Evolutionary conservation across 1,140 invertebrate genomes (phyloP).

Genomic region (Drosophila ercepeae): DNA sequence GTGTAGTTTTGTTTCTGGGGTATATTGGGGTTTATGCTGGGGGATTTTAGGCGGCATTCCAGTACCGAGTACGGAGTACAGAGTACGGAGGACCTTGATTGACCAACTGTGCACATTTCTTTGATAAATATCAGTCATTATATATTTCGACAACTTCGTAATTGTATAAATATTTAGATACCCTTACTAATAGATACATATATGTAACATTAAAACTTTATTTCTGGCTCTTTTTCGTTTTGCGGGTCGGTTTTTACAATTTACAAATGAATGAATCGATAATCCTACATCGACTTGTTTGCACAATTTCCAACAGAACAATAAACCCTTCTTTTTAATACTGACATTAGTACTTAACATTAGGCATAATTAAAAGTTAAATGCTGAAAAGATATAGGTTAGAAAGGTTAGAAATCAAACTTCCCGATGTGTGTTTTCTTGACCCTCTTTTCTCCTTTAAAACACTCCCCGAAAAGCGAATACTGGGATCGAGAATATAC

Average conservation of each 20-base stretch:
- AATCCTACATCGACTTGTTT: conserved; percentile 40
- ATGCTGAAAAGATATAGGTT: conserved; percentile 70
- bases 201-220: conserved; percentile 72
- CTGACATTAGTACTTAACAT: conserved; percentile 68
- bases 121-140: conserved; percentile 69
- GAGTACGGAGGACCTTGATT: conserved; percentile 23
- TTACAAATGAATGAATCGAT: conserved; percentile 67
- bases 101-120: conserved; percentile 38
- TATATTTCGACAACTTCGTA: conserved; percentile 44
- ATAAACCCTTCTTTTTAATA: conserved; percentile 55
- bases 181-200: conserved; percentile 37
- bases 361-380: conserved; percentile 48
- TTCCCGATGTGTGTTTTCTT: conserved; percentile 44
- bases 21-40: conserved; percentile 18
- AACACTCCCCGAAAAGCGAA: conserved; percentile 10
- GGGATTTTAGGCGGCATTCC: conserved; percentile 14
- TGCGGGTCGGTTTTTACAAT: conserved; percentile 59
- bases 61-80: conserved; percentile 3
- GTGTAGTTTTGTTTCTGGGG: conserved; percentile 25
- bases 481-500: too few species aligned
- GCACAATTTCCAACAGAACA: conserved; percentile 48
- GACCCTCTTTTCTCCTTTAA: background rate
- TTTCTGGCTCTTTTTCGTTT: conserved; percentile 42
- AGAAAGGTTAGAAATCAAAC: conserved; percentile 58
- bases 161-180: conserved; percentile 30